Evolutionary conservation across 2,797 vertebrate species (phyloP), one percentile per base, ranked within the genome.

Genomic region (Cossypha dichroa): DNA sequence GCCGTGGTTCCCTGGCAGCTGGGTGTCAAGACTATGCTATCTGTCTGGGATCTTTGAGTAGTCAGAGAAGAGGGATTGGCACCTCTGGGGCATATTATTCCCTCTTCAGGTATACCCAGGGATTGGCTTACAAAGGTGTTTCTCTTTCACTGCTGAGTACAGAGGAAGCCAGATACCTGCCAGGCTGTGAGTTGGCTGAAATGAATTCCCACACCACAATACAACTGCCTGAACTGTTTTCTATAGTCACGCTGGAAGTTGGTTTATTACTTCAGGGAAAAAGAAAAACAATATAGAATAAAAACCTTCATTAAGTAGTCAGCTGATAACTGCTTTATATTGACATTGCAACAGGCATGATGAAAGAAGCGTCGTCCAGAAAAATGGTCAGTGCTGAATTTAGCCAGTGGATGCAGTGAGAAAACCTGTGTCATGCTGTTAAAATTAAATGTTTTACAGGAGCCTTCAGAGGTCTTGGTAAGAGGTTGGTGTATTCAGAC

Each of bases 41-140:
- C 96, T 95, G 93, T 96, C 95, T 97, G 91, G 79, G 49, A 97
- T 96, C 93, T 96, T 69, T 68, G 58, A 49, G 58, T 77, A 85
- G 86, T 91, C 63, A 84, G 70, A 86, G 54, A 56, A 86, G 63
- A 95, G 82, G 94, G 91, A 93, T 94, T 95, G 88, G 93, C 90
- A 94, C 88, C 96, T 95, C 62, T 94, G 91, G 85, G 96, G 91
- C 93, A 90, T 45, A 0, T 91, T 94, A 91, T 95, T 95, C 88
- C 38, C 8, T 91, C 51, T 72, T 77, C 52, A 56, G 46, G 18
- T 68, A 55, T 82, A 64, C 66, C 49, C 33, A 54, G 51, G 26
- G 15, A 40, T 19, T 75, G 93, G 73, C 82, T 93, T 90, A 46
- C 3, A 2, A 48, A 78, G 68, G 22, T 85, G 45, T 25, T 85